Conservation (phyloP, 2,888 invertebrate species). For the Troides helena region DNA sequence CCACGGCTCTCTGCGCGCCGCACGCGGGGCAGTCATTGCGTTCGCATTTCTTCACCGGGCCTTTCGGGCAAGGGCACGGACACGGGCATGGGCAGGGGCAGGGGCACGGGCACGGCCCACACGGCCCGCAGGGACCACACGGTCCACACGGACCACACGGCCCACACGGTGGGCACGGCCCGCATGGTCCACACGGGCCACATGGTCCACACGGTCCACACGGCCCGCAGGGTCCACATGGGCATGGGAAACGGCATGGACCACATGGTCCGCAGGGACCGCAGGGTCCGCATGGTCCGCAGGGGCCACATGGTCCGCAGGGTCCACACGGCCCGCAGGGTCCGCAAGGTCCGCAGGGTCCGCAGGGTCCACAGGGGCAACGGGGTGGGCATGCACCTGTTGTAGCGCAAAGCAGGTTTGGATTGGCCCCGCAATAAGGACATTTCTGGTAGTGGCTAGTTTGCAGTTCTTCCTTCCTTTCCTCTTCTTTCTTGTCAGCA, state of each 20-base stretch:
- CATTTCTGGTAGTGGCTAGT: slow-evolving; percentile 21
- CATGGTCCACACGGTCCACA: slow-evolving; percentile 42
- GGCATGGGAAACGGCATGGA: slow-evolving; percentile 39
- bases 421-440: slow-evolving; percentile 31
- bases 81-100: slow-evolving; percentile 40
- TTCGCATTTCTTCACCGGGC: slow-evolving; percentile 39
- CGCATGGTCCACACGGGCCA: slow-evolving; percentile 37
- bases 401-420: slow-evolving; percentile 36
- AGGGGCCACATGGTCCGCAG: slow-evolving; percentile 43
- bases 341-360: slow-evolving; percentile 36
- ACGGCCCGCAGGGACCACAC: slow-evolving; percentile 43
- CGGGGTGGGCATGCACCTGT: slow-evolving; percentile 47
- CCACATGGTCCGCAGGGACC: slow-evolving; percentile 40
- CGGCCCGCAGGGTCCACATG: slow-evolving; percentile 38
- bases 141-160: slow-evolving; percentile 48
- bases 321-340: slow-evolving; percentile 39
- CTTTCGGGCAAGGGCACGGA: slow-evolving; percentile 39
- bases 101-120: slow-evolving; percentile 34
- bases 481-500: slow-evolving; percentile 50
- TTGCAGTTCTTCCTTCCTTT: slow-evolving; percentile 38
- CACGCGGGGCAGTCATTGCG: slow-evolving; percentile 39
- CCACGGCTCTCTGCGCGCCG: slow-evolving; percentile 32
- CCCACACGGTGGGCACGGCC: slow-evolving; percentile 38
- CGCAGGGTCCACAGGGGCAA: slow-evolving; percentile 35
- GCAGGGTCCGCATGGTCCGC: slow-evolving; percentile 41